Base-by-base conservation (phyloP, 2,113 vertebrate genomes). In the Sula dactylatra region DNA sequence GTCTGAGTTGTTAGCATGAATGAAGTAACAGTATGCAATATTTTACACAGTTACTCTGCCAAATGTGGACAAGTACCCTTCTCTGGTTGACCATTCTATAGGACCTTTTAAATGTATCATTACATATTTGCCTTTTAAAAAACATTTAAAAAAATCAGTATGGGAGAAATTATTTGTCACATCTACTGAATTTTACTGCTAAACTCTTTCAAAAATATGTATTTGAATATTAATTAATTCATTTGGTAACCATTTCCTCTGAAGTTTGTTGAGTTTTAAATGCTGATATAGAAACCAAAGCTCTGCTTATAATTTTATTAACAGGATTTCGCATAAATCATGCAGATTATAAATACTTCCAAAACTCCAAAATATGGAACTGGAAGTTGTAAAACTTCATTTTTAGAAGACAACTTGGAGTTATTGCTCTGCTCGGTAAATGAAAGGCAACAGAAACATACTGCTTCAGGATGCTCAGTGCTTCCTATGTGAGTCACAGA, bases 41-140 rank as follows among this genome's bases (percentile, higher is more conserved):
- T 86, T 94, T 96, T 96, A 97, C 94, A 96, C 6, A 44, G 94
- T 95, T 93, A 97, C 91, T 91, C 78, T 95, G 91, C 93, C 91
- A 97, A 76, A 91, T 73, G 58, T 93, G 91, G 94, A 95, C 76
- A 94, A 89, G 73, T 89, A 89, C 74, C 91, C 36, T 62, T 85
- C 56, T 73, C 86, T 54, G 42, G 21, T 6, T 94, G 82, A 82
- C 76, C 76, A 36, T 82, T 92, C 78, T 74, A 34, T 47, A 70
- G 66, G 38, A 92, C 85, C 65, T 92, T 83, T 55, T n/a, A 54
- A 70, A 67, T n/a, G 42, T 7, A 72, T 61, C 58, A 27, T 32
- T 55, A 86, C 1, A 1, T 31, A 66, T 56, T 15, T 86, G n/a
- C 44, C 49, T 92, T 93, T 61, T 22, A 86, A 70, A 87, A 92